Conservation (phyloP, 2,888 invertebrate genomes). For the Schrankia costaestrigalis region DNA sequence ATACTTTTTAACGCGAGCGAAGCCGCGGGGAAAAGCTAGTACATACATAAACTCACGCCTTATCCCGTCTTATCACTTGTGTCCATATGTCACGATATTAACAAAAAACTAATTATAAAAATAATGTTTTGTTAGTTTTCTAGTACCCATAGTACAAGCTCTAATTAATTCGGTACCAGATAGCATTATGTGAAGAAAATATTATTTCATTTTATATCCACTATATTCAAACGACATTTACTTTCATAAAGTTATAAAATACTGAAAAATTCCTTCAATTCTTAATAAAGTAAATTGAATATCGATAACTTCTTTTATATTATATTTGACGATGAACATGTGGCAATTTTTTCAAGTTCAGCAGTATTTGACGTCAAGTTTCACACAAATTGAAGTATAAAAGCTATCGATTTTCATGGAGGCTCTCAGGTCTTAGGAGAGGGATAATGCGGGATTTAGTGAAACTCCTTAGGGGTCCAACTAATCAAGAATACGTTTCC, state of each 20-base stretch:
- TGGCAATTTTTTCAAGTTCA: slow-evolving; percentile 19
- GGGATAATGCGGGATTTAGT: slow-evolving; percentile 30
- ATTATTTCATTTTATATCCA: slow-evolving; percentile 1
- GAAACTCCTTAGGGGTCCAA: slow-evolving; percentile 29
- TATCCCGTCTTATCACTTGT: too few relatives aligned
- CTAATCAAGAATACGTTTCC: slow-evolving; percentile 35
- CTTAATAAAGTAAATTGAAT: slow-evolving; percentile 17
- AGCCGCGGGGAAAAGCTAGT: too few relatives aligned
- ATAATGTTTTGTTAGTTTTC: too few relatives aligned
- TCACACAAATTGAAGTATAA: slow-evolving; percentile 18
- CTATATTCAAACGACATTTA: too few relatives aligned
- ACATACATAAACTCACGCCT: too few relatives aligned
- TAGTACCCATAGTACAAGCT: too few relatives aligned
- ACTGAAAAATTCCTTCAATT: slow-evolving; percentile 4
- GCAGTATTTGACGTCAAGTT: slow-evolving; percentile 13
- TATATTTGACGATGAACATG: slow-evolving; percentile 16
- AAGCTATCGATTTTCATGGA: slow-evolving; percentile 31
- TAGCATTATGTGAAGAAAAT: slow-evolving; percentile 4
- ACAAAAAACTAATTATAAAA: too few relatives aligned
- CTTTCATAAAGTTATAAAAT: slow-evolving; percentile 7
- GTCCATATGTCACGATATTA: too few relatives aligned
- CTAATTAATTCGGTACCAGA: slow-evolving; percentile 5
- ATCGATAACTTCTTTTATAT: slow-evolving; percentile 24
- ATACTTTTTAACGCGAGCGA: too few relatives aligned
- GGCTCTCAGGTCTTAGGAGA: slow-evolving; percentile 30